Conservation (phyloP, 2,888 invertebrate species). For the Machimus rusticus region DNA sequence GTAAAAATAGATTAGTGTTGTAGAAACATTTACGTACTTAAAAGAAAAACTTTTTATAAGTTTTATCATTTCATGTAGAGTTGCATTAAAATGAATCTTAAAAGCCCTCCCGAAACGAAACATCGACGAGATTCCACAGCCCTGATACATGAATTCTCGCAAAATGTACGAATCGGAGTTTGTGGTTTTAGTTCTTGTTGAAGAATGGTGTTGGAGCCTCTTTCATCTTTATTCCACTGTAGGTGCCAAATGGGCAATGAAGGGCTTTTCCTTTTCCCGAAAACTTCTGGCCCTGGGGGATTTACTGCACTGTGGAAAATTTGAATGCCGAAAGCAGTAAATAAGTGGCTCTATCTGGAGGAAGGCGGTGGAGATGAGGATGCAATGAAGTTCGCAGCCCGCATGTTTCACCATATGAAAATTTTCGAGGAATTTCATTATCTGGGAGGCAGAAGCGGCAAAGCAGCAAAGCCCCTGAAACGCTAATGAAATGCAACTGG, state of each 20-base stretch:
- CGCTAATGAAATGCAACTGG: slow-evolving; percentile 3
- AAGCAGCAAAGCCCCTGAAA: not conserved
- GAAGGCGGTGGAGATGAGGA: not conserved
- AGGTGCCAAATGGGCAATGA: not conserved
- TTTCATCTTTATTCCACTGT: not conserved
- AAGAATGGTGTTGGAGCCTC: not conserved
- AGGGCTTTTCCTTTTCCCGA: not conserved
- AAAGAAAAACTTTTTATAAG: not conserved
- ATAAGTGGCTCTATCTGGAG: not conserved
- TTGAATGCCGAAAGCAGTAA: not conserved
- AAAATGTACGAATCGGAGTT: not conserved
- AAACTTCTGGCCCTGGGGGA: not conserved
- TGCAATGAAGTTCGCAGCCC: not conserved
- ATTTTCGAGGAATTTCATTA: slow-evolving; percentile 2
- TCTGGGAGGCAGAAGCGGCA: not conserved
- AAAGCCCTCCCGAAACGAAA: not conserved
- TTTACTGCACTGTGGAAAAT: not conserved
- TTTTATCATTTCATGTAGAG: not conserved
- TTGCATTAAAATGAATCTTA: not conserved
- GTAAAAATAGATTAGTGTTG: too few species aligned
- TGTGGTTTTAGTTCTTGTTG: not conserved
- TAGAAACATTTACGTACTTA: not conserved
- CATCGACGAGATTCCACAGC: not conserved
- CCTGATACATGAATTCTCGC: not conserved
- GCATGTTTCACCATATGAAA: slow-evolving; percentile 1